A percentile compares a stretch with the other conserved stretches of the same genome.
phyloP scores from a whole-genome alignment of 2,797 vertebrate genomes.

The Erpetoichthys calabaricus region DNA sequence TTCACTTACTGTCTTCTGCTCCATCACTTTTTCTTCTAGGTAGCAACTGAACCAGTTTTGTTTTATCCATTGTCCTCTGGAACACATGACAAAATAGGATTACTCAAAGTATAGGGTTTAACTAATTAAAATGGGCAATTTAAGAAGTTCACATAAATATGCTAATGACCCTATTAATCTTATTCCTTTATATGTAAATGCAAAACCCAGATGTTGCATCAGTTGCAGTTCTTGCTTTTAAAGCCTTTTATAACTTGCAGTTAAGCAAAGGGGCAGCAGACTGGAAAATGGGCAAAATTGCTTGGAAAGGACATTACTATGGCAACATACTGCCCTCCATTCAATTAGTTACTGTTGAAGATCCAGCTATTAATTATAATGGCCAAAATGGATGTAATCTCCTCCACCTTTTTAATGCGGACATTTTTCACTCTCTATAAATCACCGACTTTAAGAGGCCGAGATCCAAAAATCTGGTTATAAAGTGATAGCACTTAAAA shows the following conservation, averaged over 20 bases:
- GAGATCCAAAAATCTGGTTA: slow-evolving; percentile 23
- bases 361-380: slow-evolving; percentile 61
- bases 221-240: slow-evolving; percentile 62
- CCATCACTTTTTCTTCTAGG: too few species aligned
- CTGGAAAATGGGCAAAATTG: slow-evolving; percentile 59
- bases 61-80: background rate
- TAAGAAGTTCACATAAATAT: slow-evolving; percentile 49
- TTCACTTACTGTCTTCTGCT: too few species aligned
- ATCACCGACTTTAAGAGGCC: slow-evolving; percentile 40
- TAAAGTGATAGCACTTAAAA: slow-evolving; percentile 34
- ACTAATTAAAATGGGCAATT: slow-evolving; percentile 49
- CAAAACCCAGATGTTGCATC: slow-evolving; percentile 59
- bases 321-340: slow-evolving; percentile 49
- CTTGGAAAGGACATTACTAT: slow-evolving; percentile 54
- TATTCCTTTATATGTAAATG: slow-evolving; percentile 58
- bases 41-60: background rate
- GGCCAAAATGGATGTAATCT: slow-evolving; percentile 45
- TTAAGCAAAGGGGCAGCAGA: slow-evolving; percentile 50
- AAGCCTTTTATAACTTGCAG: slow-evolving; percentile 48
- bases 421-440: slow-evolving; percentile 42
- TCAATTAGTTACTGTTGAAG: slow-evolving; percentile 50
- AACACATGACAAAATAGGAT: background rate
- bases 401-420: slow-evolving; percentile 42
- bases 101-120: slow-evolving; percentile 29
- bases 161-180: slow-evolving; percentile 65